A percentile compares a stretch with the other conserved stretches of the same genome.
These are phyloP conservation scores for Osmerus eperlanus DNA, from an alignment of 2,113 vertebrate genomes.

Conservation along the genomic window DNA sequence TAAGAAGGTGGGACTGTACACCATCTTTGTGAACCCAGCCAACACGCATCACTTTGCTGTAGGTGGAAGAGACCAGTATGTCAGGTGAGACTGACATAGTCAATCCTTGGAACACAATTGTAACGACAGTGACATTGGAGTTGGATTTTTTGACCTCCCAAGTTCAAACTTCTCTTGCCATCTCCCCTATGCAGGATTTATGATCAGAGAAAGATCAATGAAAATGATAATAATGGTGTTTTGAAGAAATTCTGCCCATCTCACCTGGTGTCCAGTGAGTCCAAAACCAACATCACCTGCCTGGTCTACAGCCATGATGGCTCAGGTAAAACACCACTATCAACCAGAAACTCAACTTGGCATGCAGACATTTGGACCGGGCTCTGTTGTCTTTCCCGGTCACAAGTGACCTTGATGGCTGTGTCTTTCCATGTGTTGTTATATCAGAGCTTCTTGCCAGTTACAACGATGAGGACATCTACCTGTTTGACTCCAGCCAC, in stretches of 20 bases:
- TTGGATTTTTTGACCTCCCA: background rate
- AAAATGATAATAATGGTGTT: conserved; percentile 93
- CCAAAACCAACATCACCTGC: conserved; percentile 97
- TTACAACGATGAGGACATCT: conserved; percentile 97
- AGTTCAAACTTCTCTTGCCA: background rate
- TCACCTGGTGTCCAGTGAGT: conserved; percentile 92
- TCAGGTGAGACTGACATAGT: conserved; percentile 73
- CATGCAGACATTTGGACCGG: background rate
- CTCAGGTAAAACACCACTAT: conserved; percentile 71
- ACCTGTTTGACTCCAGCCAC: conserved; percentile 90
- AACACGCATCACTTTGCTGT: conserved; percentile 94
- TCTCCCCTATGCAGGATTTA: conserved; percentile 79
- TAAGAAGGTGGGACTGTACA: conserved; percentile 94
- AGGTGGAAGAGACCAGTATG: conserved; percentile 90
- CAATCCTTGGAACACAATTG: background rate
- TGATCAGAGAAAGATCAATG: conserved; percentile 92
- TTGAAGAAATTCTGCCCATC: conserved; percentile 96
- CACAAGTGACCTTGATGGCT: background rate
- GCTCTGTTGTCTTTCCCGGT: too few species aligned
- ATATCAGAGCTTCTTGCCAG: conserved; percentile 86
- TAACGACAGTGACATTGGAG: background rate
- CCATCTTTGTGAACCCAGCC: conserved; percentile 91
- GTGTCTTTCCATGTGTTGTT: background rate
- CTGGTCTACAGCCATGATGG: conserved; percentile 95
- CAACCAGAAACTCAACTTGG: background rate